phyloP scores from a whole-genome alignment of 1,140 invertebrate genomes.

The Cheumatopsyche charites region DNA sequence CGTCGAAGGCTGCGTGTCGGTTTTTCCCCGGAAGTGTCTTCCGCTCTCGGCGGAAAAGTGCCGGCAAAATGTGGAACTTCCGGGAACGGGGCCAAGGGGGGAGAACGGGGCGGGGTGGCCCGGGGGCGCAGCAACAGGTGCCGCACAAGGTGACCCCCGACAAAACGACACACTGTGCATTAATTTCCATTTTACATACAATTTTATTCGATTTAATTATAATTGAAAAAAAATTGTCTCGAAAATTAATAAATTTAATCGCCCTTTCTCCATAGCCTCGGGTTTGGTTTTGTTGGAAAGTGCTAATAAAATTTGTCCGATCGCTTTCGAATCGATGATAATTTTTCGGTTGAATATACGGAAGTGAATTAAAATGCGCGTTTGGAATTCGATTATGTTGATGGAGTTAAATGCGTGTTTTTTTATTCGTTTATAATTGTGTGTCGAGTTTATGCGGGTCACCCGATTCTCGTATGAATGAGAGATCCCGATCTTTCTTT shows the following conservation, averaged over 20 bases:
- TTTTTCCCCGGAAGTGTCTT: constrained; percentile 30
- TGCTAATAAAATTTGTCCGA: background rate
- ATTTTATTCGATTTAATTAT: too few species aligned
- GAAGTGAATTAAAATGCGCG: too few species aligned
- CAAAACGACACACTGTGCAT: background rate
- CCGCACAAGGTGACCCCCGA: constrained; percentile 16
- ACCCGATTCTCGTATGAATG: constrained; percentile 38
- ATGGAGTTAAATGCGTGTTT: too few species aligned
- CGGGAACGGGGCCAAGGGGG: constrained; percentile 24
- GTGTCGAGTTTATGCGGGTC: constrained; percentile 15
- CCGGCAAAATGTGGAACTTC: constrained; percentile 38
- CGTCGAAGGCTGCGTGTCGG: background rate
- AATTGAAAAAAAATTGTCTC: too few species aligned
- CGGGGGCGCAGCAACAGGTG: constrained; percentile 34
- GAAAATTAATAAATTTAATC: too few species aligned
- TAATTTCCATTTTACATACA: background rate
- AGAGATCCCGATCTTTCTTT: constrained; percentile 40
- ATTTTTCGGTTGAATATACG: too few species aligned
- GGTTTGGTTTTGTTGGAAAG: background rate
- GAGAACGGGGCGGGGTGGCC: background rate
- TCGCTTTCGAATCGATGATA: too few species aligned
- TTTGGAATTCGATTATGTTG: too few species aligned
- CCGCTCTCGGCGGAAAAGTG: constrained; percentile 34
- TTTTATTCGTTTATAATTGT: too few species aligned
- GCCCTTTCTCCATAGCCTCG: background rate